Percentiles rank a stretch among this genome's conserved stretches.
phyloP scores from a whole-genome alignment of 2,113 vertebrate genomes.

The Antechinus flavipes region DNA sequence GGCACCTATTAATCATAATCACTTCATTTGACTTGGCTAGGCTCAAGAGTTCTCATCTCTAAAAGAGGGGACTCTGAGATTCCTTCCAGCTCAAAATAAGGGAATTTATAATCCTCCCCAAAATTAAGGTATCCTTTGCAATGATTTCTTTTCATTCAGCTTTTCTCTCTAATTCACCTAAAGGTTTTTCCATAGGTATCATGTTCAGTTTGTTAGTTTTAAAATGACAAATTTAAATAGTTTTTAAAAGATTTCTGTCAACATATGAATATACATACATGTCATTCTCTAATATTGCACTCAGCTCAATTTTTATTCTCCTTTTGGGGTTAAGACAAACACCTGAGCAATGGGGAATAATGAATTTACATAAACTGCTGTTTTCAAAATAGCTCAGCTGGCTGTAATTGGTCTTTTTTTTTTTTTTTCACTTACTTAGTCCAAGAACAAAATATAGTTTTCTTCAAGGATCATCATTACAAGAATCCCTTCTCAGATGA shows the following conservation, averaged over 20 bases:
- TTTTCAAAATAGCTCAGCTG: slow-evolving; percentile 35
- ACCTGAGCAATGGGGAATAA: slow-evolving; percentile 49
- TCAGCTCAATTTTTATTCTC: slow-evolving; percentile 40
- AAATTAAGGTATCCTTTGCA: slow-evolving; percentile 13
- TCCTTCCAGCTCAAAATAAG: background rate
- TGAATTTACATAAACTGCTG: slow-evolving; percentile 22
- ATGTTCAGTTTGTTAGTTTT: slow-evolving; percentile 52
- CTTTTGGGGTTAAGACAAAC: slow-evolving; percentile 22
- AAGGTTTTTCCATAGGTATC: slow-evolving; percentile 51
- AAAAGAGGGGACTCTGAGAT: background rate
- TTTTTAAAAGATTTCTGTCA: slow-evolving; percentile 65
- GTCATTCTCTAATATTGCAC: slow-evolving; percentile 47
- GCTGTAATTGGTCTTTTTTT: slow-evolving; percentile 59
- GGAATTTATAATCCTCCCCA: background rate
- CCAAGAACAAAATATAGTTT: slow-evolving; percentile 56
- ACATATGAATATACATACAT: slow-evolving; percentile 63
- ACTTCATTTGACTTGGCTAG: background rate
- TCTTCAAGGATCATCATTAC: slow-evolving; percentile 42
- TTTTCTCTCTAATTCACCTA: slow-evolving; percentile 50
- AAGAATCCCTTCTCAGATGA: slow-evolving; percentile 25
- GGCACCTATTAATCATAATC: background rate
- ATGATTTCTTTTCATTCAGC: slow-evolving; percentile 53
- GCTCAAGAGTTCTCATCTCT: background rate
- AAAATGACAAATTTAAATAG: slow-evolving; percentile 56
- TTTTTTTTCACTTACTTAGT: slow-evolving; percentile 32